Evolutionary conservation across 2,888 invertebrate species (phyloP).

Genomic region (Dorcus hopei): DNA sequence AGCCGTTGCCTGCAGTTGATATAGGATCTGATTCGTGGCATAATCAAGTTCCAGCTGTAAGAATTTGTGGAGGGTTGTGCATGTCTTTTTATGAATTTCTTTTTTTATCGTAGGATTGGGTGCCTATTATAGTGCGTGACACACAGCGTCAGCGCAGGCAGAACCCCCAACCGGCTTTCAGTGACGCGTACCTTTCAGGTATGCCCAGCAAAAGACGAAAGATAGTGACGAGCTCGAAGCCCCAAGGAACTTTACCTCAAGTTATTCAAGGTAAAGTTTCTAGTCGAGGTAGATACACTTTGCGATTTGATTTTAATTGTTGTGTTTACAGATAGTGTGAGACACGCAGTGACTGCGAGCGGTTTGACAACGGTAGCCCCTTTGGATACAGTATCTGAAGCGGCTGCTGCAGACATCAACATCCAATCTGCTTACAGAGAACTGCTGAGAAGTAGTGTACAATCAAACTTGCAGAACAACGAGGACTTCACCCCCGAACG

Average conservation of each 20-base stretch:
- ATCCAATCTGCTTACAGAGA: constrained; percentile 55
- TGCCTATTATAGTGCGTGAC: constrained; percentile 83
- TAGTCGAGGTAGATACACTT: no score
- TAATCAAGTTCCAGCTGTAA: constrained; percentile 57
- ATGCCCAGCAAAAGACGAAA: constrained; percentile 88
- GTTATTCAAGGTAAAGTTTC: constrained; percentile 42
- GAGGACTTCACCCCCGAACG: constrained; percentile 48
- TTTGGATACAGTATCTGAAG: constrained; percentile 51
- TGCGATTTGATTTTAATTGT: constrained; percentile 15
- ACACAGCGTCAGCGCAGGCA: constrained; percentile 67
- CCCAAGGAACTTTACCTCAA: constrained; percentile 47
- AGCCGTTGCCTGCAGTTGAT: constrained; percentile 53
- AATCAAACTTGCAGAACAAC: constrained; percentile 51
- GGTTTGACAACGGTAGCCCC: constrained; percentile 51
- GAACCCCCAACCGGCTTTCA: constrained; percentile 61
- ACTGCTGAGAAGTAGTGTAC: constrained; percentile 51
- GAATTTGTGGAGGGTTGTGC: constrained; percentile 23
- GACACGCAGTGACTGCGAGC: constrained; percentile 52
- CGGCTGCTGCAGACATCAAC: constrained; percentile 50
- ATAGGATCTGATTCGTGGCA: constrained; percentile 62
- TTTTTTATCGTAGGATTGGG: constrained; percentile 65
- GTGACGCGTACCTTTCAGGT: constrained; percentile 86
- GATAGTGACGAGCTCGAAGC: constrained; percentile 54
- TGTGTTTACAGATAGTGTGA: constrained; percentile 39
- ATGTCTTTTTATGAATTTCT: constrained; percentile 4